phyloP scores from a whole-genome alignment of 2,888 invertebrate genomes.

The Agelastica alni region DNA sequence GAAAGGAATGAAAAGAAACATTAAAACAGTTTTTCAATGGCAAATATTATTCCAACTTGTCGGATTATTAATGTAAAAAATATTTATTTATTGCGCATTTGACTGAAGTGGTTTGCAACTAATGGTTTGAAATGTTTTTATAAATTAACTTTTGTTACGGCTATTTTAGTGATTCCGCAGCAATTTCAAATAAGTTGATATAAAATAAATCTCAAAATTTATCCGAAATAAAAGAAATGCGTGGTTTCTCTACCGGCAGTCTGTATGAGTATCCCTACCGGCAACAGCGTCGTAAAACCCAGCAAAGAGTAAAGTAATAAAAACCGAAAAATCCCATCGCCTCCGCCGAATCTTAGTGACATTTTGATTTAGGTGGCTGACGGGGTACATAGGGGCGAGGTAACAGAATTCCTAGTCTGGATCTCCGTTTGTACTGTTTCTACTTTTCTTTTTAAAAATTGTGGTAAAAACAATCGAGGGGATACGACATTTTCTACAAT shows the following conservation, averaged over 20 bases:
- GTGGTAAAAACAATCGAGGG: background rate
- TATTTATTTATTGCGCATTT: too few species aligned
- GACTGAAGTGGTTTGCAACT: too few species aligned
- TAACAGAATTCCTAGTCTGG: background rate
- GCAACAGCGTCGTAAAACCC: slow-evolving; percentile 42
- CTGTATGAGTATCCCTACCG: slow-evolving; percentile 17
- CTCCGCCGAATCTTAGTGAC: slow-evolving; percentile 46
- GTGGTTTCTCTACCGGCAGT: slow-evolving; percentile 20
- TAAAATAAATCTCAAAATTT: slow-evolving; percentile 2
- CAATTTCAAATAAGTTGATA: slow-evolving; percentile 7
- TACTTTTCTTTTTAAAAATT: background rate
- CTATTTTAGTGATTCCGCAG: too few species aligned
- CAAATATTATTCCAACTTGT: too few species aligned
- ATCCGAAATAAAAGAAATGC: slow-evolving; percentile 14
- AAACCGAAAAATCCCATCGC: slow-evolving; percentile 45
- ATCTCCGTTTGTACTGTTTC: background rate
- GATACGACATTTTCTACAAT: background rate
- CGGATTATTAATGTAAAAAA: too few species aligned
- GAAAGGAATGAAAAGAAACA: too few species aligned
- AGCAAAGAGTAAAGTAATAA: slow-evolving; percentile 37
- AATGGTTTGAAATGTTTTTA: too few species aligned
- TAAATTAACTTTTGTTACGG: too few species aligned
- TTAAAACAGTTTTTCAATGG: too few species aligned
- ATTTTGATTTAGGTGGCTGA: slow-evolving; percentile 44
- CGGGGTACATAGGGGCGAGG: background rate